Evolutionary conservation across 2,113 vertebrate genomes (phyloP).

Genomic region (Silurus asotus): DNA sequence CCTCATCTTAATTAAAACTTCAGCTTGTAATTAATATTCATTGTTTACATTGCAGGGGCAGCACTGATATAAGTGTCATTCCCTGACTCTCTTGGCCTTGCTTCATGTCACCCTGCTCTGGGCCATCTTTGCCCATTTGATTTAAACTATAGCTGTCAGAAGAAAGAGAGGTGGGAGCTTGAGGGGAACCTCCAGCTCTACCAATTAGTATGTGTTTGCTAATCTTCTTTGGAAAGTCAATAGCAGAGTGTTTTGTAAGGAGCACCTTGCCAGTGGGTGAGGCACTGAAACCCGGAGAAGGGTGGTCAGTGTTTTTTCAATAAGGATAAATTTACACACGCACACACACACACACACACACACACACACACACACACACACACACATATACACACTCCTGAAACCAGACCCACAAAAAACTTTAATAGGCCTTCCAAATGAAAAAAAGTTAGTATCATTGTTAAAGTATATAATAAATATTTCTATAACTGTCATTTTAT

Average conservation of each 20-base stretch:
- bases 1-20: conserved; percentile 94
- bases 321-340: conserved; percentile 29
- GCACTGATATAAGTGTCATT: conserved; percentile 80
- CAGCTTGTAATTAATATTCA: conserved; percentile 87
- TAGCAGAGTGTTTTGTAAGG: conserved; percentile 53
- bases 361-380: conserved; percentile 13
- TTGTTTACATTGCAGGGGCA: conserved; percentile 88
- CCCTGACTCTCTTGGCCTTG: conserved; percentile 66
- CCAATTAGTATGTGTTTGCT: conserved; percentile 63
- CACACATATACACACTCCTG: neutral
- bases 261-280: conserved; percentile 58
- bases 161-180: conserved; percentile 48
- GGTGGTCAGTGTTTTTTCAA: conserved; percentile 27
- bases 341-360: conserved; percentile 17
- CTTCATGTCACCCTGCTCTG: conserved; percentile 59
- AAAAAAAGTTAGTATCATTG: neutral
- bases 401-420: neutral
- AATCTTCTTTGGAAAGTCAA: conserved; percentile 57
- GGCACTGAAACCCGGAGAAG: conserved; percentile 30
- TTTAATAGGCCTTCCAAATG: conserved; percentile 16
- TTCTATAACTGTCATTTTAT: too few relatives aligned
- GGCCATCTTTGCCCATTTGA: conserved; percentile 59
- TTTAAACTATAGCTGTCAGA: conserved; percentile 58
- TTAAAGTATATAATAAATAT: too few relatives aligned
- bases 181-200: conserved; percentile 48